A percentile compares a stretch with the other conserved stretches of the same genome.
Conservation (phyloP, 2,888 invertebrate genomes). For the Balanococcus diminutus region DNA sequence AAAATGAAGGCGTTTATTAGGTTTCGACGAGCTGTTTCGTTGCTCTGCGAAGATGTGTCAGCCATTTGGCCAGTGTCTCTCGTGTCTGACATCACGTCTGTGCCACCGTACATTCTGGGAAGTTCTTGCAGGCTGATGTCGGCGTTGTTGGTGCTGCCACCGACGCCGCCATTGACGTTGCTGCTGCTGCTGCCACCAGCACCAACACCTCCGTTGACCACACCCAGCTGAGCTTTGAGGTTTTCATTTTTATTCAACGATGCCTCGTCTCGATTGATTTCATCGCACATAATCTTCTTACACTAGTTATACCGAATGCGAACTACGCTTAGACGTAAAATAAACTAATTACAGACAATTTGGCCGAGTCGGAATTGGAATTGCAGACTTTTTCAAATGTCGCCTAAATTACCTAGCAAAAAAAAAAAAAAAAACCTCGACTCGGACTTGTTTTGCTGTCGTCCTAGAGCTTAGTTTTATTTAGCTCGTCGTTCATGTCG, state of each 20-base stretch:
- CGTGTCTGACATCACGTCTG: neutral
- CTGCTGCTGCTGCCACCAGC: neutral
- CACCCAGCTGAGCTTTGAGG: neutral
- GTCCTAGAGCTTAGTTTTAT: no score
- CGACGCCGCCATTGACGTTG: neutral
- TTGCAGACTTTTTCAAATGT: neutral
- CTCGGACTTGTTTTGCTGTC: no score
- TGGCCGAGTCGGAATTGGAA: neutral
- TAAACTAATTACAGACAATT: neutral
- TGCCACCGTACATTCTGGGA: neutral
- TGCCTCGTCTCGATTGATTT: neutral
- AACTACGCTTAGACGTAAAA: neutral
- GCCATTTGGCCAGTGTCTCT: neutral
- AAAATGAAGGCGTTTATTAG: neutral
- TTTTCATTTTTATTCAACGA: neutral
- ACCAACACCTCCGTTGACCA: no score
- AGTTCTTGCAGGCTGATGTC: neutral
- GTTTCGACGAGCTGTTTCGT: neutral
- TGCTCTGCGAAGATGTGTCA: neutral
- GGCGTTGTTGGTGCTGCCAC: neutral
- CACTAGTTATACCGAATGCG: neutral
- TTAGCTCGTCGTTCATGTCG: no score
- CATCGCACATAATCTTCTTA: conserved; percentile 8
- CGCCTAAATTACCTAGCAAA: neutral
- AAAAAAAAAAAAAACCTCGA: no score